Conservation (phyloP, 64 coral and sea anemone genomes). For the Stylophora pistillata region DNA sequence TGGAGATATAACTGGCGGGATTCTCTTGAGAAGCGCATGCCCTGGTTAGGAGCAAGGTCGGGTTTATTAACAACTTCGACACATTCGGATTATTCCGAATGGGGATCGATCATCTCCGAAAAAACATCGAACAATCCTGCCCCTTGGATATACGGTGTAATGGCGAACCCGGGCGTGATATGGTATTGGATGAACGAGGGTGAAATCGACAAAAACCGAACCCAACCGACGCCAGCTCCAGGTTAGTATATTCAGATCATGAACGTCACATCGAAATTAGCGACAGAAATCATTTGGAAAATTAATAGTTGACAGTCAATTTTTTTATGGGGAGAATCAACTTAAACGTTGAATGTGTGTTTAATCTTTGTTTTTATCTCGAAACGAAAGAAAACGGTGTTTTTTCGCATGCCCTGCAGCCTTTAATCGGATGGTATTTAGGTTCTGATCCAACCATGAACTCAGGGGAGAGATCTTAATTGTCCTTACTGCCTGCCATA, state of each 20-base stretch:
- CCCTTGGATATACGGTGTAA: slow-evolving; percentile 40
- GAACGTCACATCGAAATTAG: not conserved
- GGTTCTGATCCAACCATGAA: no score
- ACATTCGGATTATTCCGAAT: slow-evolving; percentile 28
- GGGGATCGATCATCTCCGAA: slow-evolving; percentile 52
- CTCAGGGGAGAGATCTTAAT: no score
- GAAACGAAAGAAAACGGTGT: no score
- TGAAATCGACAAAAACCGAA: slow-evolving; percentile 35
- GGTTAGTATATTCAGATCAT: not conserved
- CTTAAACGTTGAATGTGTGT: not conserved
- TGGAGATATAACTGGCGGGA: slow-evolving; percentile 50
- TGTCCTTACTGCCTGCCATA: no score
- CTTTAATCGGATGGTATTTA: no score
- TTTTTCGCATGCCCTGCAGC: no score
- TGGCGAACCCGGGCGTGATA: slow-evolving; percentile 63
- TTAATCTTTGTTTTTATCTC: no score
- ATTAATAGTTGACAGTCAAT: no score
- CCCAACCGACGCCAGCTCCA: not conserved
- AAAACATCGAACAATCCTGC: slow-evolving; percentile 32
- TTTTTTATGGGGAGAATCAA: not conserved
- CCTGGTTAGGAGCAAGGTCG: slow-evolving; percentile 51
- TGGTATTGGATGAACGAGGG: slow-evolving; percentile 82
- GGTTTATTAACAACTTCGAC: slow-evolving; percentile 53
- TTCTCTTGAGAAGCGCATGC: slow-evolving; percentile 57
- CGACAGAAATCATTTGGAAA: not conserved